Evolutionary conservation across 2,888 invertebrate genomes (phyloP), one percentile per base, ranked within the genome.

Genomic region (Dryobota labecula): DNA sequence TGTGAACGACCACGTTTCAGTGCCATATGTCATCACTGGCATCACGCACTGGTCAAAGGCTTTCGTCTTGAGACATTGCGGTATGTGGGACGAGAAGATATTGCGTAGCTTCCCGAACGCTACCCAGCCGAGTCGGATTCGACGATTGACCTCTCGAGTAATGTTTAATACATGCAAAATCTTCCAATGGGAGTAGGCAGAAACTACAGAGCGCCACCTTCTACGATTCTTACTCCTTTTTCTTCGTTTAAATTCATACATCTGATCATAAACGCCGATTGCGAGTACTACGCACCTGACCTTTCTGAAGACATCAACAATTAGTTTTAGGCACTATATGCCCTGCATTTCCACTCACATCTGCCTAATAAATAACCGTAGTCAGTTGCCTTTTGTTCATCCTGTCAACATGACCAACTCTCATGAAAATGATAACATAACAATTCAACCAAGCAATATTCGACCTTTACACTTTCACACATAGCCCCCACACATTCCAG

Each of bases 361-460:
- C 13, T 15, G 11, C 1, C 47, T 49, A 5, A 2, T 49, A 20
- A 20, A 20, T 8, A 47, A 9, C 9, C n/a, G n/a, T 47, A n/a
- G 2, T 49, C 13, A 13, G 49, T 49, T 24, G 13, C 49, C 13
- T 49, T 49, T 24, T 13, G 24, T 49, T 49, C 13, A 24, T 49
- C 6, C 13, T 15, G 24, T 24, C 24, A 49, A 24, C 13, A 15
- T 15, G 6, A 6, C 49, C 15, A 27, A 15, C 15, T 38, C 2
- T 5, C 27, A 15, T 5, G 3, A 43, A 38, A 75, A 65, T n/a
- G 2, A 27, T n/a, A 43, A 33, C 8, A 64, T 20, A 18, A n/a
- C 13, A 24, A 33, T 30, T 30, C 66, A 69, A 53, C 13, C 41
- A 15, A 47, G 33, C 41, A 60, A 41, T 70, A 20, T 78, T 60